Base-by-base conservation (phyloP, 2,888 invertebrate species). In the Lacanobia oleracea region DNA sequence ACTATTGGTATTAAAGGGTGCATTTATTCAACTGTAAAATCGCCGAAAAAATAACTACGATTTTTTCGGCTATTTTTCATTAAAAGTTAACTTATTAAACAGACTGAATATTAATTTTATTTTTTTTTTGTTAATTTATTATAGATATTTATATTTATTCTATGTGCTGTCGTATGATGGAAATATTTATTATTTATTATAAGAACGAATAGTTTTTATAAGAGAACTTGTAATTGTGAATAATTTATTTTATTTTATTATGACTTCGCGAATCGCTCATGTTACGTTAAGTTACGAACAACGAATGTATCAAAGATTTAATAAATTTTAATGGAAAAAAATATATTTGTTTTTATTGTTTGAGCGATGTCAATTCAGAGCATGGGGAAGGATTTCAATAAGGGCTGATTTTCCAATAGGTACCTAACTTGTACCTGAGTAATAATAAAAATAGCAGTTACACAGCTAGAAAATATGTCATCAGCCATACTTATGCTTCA, bases 11-110 rank as follows among this genome's bases (percentile, higher is more conserved):
- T 82, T 84, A 87, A 83, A 83, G 87, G 88, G 85, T 87, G 82
- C 81, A 85, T 76, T 82, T 85, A 85, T 78, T 78, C 51, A 72
- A 88, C 90, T 91, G 93, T 90, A 94, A 94, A 94, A 93, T 94
- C 75, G 94, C 92, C 94, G 92, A 87, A 79, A 90, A 92, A 92
- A 56, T 53, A 56, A 68, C 37, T 14, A 57, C 7, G 67, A 76
- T 91, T 93, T 93, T 91, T 27, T 90, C 92, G 94, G 92, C 94
- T 88, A 94, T 94, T 94, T 94, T 94, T 89, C 90, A 88, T 88
- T 84, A 81, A 71, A 79, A 72, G 74, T 86, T 80, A 81, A 85
- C 81, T 84, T 86, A 81, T 78, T 86, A 80, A 86, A 90, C 91
- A 92, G 94, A 94, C 94, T 94, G 94, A 94, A 90, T 92, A 91